Evolutionary conservation across 1,140 invertebrate genomes (phyloP).

Genomic region (Riptortus pedestris): DNA sequence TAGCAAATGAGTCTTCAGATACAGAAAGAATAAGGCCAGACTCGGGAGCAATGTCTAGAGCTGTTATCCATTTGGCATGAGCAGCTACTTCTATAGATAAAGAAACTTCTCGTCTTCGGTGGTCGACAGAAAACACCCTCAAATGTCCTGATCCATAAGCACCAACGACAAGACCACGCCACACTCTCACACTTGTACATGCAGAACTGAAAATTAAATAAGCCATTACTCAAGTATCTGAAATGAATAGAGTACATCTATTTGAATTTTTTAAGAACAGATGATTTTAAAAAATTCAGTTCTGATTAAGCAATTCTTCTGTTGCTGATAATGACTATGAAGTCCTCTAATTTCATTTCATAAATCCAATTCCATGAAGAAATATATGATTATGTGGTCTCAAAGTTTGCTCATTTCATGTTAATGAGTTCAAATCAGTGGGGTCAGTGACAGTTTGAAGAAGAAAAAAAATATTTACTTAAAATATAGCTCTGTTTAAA

Average conservation of each 20-base stretch:
- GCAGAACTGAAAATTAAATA: constrained; percentile 29
- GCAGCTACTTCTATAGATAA: constrained; percentile 39
- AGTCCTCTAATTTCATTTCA: no score
- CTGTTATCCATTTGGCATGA: constrained; percentile 41
- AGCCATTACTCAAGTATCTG: not conserved
- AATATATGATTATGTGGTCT: no score
- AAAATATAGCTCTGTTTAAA: no score
- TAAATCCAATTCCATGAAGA: no score
- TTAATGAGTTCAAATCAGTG: no score
- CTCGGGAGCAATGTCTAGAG: constrained; percentile 38
- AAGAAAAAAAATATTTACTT: no score
- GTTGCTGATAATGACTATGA: no score
- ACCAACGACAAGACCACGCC: constrained; percentile 35
- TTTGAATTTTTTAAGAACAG: not conserved
- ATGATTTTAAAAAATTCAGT: not conserved
- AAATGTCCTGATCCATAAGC: constrained; percentile 43
- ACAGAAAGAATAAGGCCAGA: constrained; percentile 39
- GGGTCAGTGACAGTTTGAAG: no score
- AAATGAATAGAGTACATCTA: not conserved
- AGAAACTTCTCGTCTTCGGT: constrained; percentile 31
- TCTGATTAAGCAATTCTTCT: no score
- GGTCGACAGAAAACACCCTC: constrained; percentile 35
- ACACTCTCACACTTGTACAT: constrained; percentile 32
- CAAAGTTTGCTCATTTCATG: no score
- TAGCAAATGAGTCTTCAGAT: constrained; percentile 41